A percentile compares a stretch with the other conserved stretches of the same genome.
Evolutionary conservation across 2,113 vertebrate species (phyloP).

Genomic region (Sceloporus tristichus): DNA sequence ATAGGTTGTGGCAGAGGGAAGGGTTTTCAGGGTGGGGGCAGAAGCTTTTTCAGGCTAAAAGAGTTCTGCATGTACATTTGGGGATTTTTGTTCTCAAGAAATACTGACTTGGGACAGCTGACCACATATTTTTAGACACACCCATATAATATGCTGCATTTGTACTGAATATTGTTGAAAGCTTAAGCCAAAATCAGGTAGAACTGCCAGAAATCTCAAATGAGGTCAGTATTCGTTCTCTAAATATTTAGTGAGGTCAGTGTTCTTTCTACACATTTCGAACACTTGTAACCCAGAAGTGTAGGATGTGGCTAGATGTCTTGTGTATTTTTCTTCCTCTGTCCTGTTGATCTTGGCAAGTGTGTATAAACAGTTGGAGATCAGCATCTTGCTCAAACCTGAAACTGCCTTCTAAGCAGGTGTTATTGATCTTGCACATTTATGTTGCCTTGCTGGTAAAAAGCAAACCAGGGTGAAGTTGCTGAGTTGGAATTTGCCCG

Average conservation of each 20-base stretch:
- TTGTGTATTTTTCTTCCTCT: conserved; percentile 51
- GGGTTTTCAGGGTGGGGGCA: too few species aligned
- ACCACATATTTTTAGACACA: background rate
- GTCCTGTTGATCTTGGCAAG: conserved; percentile 41
- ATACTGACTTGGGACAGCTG: background rate
- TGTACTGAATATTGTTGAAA: background rate
- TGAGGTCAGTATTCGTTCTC: conserved; percentile 34
- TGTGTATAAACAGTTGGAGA: conserved; percentile 56
- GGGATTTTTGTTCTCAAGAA: too few species aligned
- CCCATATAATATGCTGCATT: background rate
- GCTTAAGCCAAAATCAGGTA: background rate
- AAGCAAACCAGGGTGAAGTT: conserved; percentile 8
- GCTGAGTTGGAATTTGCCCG: background rate
- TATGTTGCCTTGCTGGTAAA: conserved; percentile 48
- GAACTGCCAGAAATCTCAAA: conserved; percentile 46
- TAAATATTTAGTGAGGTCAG: conserved; percentile 43
- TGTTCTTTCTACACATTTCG: conserved; percentile 46
- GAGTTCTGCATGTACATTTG: too few species aligned
- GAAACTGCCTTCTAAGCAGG: conserved; percentile 66
- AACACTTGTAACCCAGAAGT: conserved; percentile 21
- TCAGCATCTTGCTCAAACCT: conserved; percentile 58
- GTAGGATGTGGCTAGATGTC: background rate
- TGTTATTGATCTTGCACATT: conserved; percentile 53
- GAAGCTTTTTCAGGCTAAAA: too few species aligned
- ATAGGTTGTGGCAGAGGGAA: too few species aligned